These are phyloP conservation scores for Moxostoma hubbsi DNA, from an alignment of 2,797 vertebrate genomes.

Conservation along the genomic window DNA sequence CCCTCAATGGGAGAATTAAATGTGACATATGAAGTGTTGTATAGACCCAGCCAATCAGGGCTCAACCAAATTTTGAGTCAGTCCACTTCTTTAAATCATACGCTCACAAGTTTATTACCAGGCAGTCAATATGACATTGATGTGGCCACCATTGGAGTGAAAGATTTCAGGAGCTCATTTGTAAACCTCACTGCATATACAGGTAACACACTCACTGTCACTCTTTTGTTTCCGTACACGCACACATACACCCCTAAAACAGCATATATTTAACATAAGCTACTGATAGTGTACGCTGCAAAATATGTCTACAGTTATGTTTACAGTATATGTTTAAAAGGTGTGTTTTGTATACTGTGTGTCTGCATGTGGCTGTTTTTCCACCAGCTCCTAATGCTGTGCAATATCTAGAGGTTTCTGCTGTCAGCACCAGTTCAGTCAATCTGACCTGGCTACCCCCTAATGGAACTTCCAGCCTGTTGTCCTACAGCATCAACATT, in stretches of 20 bases:
- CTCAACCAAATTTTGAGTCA: slow-evolving; percentile 52
- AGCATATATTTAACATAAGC: slow-evolving; percentile 8
- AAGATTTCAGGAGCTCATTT: slow-evolving; percentile 44
- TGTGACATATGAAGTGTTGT: slow-evolving; percentile 32
- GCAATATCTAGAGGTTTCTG: slow-evolving; percentile 45
- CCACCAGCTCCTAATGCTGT: slow-evolving; percentile 69
- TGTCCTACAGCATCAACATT: slow-evolving; percentile 57
- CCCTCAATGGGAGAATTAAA: slow-evolving; percentile 35
- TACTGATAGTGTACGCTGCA: background rate
- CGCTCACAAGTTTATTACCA: background rate
- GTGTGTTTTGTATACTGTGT: background rate
- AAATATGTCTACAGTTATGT: background rate
- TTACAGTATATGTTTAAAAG: background rate
- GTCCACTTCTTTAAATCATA: slow-evolving; percentile 42
- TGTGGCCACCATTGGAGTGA: slow-evolving; percentile 64
- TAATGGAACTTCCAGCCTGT: background rate
- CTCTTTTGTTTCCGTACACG: background rate
- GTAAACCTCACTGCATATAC: slow-evolving; percentile 54
- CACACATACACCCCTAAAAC: no score
- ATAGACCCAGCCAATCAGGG: background rate
- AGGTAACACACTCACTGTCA: slow-evolving; percentile 4
- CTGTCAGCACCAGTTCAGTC: slow-evolving; percentile 56
- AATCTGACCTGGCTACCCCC: slow-evolving; percentile 63
- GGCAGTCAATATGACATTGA: slow-evolving; percentile 55
- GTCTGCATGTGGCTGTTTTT: background rate